Evolutionary conservation across 2,888 invertebrate species (phyloP), one percentile per base, ranked within the genome.

Genomic region (Acrobasis suavella): DNA sequence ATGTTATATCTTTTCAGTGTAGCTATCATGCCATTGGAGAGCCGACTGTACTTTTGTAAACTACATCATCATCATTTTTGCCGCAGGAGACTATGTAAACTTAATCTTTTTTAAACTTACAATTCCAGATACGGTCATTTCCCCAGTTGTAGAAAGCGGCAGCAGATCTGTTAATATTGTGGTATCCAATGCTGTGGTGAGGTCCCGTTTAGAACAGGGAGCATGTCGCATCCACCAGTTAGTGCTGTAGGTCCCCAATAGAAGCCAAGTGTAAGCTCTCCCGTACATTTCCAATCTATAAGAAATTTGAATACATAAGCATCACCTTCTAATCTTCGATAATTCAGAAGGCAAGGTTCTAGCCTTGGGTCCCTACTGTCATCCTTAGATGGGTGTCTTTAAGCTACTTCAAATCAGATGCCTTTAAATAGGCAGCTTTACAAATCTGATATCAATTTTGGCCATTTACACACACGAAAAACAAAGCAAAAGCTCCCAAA

Each of bases 261-360:
- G 96, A 1, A 99, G 94, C 98, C 98, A 98, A 72, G 98, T 98
- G 91, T 98, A 98, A 65, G 97, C 96, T 8, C 97, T 93, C 0
- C 98, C 98, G 82, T 95, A 97, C 96, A 98, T 96, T 68, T 96
- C 96, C 69, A 96, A 86, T 71, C 96, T 96, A 54, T 12, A 51
- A 17, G 12, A 66, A 61, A 17, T n/a, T n/a, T 56, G 22, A 10
- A 50, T 32, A n/a, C 15, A 16, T 39, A 1, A 38, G 15, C 1
- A 6, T 7, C n/a, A 55, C 15, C 14, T 8, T 32, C 7, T 5
- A 7, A 12, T 55, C 37, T 9, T 55, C 14, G 38, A 10, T 16
- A 10, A 6, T 51, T 12, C 22, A 38, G 55, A 32, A 32, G 32
- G 32, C 7, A 32, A 32, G 32, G 32, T 32, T 32, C 7, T 6